Evolutionary conservation across 2,888 invertebrate genomes (phyloP).

Genomic region (Herminia tarsipennalis): DNA sequence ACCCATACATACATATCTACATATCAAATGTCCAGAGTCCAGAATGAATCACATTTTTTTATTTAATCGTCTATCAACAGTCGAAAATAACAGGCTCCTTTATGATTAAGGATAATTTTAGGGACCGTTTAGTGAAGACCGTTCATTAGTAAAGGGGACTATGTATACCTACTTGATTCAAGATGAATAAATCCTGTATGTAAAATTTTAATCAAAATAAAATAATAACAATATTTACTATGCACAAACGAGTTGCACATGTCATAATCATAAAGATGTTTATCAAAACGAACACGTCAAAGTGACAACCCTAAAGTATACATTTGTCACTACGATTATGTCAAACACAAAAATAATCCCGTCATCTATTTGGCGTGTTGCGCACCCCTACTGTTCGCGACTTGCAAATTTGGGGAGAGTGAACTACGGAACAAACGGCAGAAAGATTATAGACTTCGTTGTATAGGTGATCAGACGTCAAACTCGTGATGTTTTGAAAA

Average conservation of each 20-base stretch:
- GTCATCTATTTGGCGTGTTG: slow-evolving; percentile 82
- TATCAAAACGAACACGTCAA: slow-evolving; percentile 65
- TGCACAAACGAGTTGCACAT: slow-evolving; percentile 40
- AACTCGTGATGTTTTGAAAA: slow-evolving; percentile 76
- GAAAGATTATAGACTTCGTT: slow-evolving; percentile 77
- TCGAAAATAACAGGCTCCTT: no score
- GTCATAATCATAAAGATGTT: slow-evolving; percentile 48
- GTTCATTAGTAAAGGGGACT: no score
- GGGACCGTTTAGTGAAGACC: no score
- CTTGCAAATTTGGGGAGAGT: slow-evolving; percentile 79
- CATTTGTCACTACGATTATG: slow-evolving; percentile 86
- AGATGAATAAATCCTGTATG: background rate
- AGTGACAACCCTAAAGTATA: slow-evolving; percentile 76
- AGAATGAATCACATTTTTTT: no score
- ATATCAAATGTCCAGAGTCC: no score
- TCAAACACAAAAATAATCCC: slow-evolving; percentile 86
- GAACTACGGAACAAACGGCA: slow-evolving; percentile 62
- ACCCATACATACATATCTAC: no score
- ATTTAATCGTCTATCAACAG: no score
- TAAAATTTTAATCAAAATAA: background rate
- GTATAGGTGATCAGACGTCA: slow-evolving; percentile 80
- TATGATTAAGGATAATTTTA: no score
- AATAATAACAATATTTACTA: slow-evolving; percentile 13
- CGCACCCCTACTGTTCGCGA: slow-evolving; percentile 74
- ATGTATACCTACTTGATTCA: no score